Base-by-base conservation (phyloP, 2,113 vertebrate genomes). In the Lathamus discolor region DNA sequence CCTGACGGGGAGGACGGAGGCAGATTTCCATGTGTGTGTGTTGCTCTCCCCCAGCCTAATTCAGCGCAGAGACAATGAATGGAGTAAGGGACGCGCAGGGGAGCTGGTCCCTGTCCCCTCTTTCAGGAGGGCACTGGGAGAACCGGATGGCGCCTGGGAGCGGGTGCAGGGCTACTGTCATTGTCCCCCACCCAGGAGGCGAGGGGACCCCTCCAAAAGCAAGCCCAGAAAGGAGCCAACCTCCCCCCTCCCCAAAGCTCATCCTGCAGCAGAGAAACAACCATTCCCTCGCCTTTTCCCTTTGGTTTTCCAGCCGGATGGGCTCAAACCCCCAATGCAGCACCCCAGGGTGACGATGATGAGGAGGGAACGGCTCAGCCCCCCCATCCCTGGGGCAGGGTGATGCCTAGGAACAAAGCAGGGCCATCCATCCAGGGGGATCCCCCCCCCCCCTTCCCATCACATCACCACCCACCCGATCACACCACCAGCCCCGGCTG, bases 401-500 rank as follows among this genome's bases (percentile, higher is more conserved):
- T 61, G 66, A 61, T 3, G 43, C 4, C 43, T 28, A 54, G 78
- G 37, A 16, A 54, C 61, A 59, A 12, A 33, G 81, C 91, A 15
- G 91, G 68, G 86, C 41, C 62, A 10, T 5, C 23, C 17, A 72
- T 23, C 62, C 72, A 2, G 2, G 63, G 76, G 81, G 49, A 75
- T 70, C 46, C 84, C 49, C 43, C 23, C 28, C 11, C 62, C 27
- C 55, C 27, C 33, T 57, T 33, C 20, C 25, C 67, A 17, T 12
- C 35, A 11, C 69, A 72, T 29, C 94, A 6, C 88, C 88, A 77
- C 84, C 80, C 91, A 57, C 43, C 70, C 76, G 52, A 75, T 96
- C 90, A 93, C 95, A 88, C 93, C 93, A 88, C 84, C 93, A 35
- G 83, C 70, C 63, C 89, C 79, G 54, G 83, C 64, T 92, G 83